Conservation (phyloP, 2,113 vertebrate species). For the Nestor notabilis region DNA sequence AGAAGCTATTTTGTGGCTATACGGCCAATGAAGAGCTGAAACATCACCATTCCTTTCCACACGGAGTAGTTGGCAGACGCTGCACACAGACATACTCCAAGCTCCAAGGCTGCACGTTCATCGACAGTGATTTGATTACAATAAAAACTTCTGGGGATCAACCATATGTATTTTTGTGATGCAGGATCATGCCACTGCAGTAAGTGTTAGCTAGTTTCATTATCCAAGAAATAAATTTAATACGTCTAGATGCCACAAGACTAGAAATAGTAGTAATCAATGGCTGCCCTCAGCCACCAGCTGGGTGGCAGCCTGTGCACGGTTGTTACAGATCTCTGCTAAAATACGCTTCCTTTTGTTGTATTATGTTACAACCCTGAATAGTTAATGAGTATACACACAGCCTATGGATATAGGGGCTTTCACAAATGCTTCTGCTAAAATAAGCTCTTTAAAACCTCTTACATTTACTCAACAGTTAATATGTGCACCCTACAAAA, state of each 20-base stretch:
- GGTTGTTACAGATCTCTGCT: background rate
- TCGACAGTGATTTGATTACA: background rate
- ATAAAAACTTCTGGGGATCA: slow-evolving; percentile 7
- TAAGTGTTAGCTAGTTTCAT: background rate
- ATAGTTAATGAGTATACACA: slow-evolving; percentile 37
- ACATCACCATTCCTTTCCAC: background rate
- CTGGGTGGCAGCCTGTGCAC: background rate
- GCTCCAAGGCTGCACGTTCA: background rate
- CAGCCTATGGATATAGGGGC: slow-evolving; percentile 42
- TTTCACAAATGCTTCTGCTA: slow-evolving; percentile 59
- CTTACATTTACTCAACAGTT: slow-evolving; percentile 24
- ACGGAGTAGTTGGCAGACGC: background rate
- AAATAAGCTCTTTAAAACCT: slow-evolving; percentile 62
- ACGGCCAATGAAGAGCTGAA: background rate
- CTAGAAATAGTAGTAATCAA: slow-evolving; percentile 30
- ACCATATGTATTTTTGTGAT: background rate
- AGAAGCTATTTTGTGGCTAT: background rate
- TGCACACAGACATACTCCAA: rapidly evolving
- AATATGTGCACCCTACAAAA: background rate
- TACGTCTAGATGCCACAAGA: background rate
- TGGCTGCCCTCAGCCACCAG: background rate
- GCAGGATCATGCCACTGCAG: background rate
- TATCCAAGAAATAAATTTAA: slow-evolving; percentile 16
- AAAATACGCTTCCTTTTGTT: slow-evolving; percentile 57
- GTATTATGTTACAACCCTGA: slow-evolving; percentile 45